Percentiles rank a stretch among this genome's conserved stretches.
Evolutionary conservation across 2,888 invertebrate genomes (phyloP).

Genomic region (Drepanosiphum platanoidis): DNA sequence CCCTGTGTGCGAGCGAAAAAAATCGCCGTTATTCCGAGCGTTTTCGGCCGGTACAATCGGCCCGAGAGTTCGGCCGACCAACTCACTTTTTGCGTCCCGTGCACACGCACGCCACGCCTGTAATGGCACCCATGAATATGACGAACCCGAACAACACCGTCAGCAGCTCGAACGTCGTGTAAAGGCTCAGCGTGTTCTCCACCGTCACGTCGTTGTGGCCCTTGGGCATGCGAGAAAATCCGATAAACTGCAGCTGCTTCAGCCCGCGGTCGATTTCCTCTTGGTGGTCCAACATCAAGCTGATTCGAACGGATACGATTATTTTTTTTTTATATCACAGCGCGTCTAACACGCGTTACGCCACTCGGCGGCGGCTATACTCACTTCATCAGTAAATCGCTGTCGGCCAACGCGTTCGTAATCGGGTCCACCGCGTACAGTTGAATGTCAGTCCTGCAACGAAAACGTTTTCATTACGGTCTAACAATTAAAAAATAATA

Average conservation of each 20-base stretch:
- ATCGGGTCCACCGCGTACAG: slow-evolving; percentile 86
- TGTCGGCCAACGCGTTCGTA: slow-evolving; percentile 83
- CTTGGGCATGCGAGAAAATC: slow-evolving; percentile 68
- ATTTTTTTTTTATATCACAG: too few relatives aligned
- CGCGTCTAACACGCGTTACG: too few relatives aligned
- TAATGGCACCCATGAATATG: slow-evolving; percentile 82
- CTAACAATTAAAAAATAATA: too few relatives aligned
- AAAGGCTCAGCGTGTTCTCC: slow-evolving; percentile 43
- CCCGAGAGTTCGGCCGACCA: too few relatives aligned
- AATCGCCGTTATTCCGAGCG: too few relatives aligned
- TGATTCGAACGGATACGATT: slow-evolving; percentile 66
- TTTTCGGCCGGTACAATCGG: too few relatives aligned
- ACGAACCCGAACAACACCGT: slow-evolving; percentile 83
- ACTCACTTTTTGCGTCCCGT: slow-evolving; percentile 66
- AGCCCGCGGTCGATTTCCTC: slow-evolving; percentile 73
- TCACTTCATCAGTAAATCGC: slow-evolving; percentile 82
- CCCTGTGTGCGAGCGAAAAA: neutral
- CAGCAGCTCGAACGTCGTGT: slow-evolving; percentile 75
- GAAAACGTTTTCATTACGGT: neutral
- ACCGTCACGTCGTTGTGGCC: slow-evolving; percentile 50
- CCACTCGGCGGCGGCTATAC: too few relatives aligned
- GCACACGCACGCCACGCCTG: slow-evolving; percentile 79
- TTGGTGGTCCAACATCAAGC: slow-evolving; percentile 74
- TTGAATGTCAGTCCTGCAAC: slow-evolving; percentile 82
- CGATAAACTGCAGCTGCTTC: slow-evolving; percentile 76